Percentiles rank a stretch among this genome's conserved stretches.
These are phyloP conservation scores for Sinodicranocentrus sp. DNA, from an alignment of 2,888 invertebrate species.

Conservation along the genomic window DNA sequence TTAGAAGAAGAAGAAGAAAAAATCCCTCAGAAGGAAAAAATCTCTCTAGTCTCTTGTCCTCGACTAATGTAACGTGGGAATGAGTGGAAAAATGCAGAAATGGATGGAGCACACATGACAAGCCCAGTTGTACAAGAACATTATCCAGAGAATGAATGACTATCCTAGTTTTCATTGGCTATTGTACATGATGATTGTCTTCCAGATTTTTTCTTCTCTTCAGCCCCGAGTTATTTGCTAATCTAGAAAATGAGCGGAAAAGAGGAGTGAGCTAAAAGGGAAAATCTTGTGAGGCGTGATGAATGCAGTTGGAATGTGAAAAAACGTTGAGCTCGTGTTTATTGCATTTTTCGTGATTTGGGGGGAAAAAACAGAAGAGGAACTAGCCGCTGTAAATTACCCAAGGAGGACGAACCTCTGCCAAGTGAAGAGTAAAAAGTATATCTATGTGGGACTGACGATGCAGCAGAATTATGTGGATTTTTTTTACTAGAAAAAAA, in stretches of 20 bases:
- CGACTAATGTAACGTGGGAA: conserved; percentile 5
- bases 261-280: too few species aligned
- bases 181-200: background rate
- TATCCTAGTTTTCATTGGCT: conserved; percentile 9
- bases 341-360: too few species aligned
- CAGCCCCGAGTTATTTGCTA: background rate
- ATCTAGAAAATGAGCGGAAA: too few species aligned
- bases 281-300: too few species aligned
- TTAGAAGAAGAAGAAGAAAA: background rate
- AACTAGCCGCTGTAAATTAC: background rate
- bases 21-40: background rate
- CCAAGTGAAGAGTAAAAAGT: background rate
- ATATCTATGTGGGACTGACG: background rate
- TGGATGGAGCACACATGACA: background rate
- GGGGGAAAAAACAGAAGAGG: background rate
- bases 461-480: conserved; percentile 19
- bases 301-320: too few species aligned
- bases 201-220: background rate
- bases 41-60: background rate
- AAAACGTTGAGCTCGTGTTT: too few species aligned
- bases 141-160: background rate
- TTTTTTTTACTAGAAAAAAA: too few species aligned
- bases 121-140: background rate
- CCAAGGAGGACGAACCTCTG: background rate
- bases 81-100: conserved; percentile 1